phyloP scores from a whole-genome alignment of 2,113 vertebrate species.

The Ascaphus truei region DNA sequence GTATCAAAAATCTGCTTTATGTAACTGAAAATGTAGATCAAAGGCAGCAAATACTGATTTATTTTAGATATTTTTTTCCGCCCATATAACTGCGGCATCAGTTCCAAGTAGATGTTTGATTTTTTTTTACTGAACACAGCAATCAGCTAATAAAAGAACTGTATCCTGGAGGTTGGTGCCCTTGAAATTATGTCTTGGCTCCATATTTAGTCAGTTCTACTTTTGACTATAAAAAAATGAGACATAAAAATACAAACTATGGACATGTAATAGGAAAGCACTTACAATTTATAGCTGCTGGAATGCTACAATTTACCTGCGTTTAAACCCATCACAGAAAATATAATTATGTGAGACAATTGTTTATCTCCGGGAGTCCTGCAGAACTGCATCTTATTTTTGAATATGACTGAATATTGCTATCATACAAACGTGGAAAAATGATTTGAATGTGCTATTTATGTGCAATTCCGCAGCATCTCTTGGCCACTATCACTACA shows the following conservation, averaged over 20 bases:
- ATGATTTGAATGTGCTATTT: neutral
- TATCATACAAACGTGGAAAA: neutral
- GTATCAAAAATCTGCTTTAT: no score
- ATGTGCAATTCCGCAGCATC: neutral
- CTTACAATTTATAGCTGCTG: neutral
- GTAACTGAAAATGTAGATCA: no score
- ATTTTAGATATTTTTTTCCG: no score
- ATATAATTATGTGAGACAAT: constrained; percentile 6
- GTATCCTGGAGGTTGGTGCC: neutral
- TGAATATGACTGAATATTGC: neutral
- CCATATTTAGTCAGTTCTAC: neutral
- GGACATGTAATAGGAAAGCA: neutral
- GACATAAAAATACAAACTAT: neutral
- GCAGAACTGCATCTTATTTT: neutral
- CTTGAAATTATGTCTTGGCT: neutral
- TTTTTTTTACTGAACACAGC: neutral
- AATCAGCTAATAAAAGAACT: neutral
- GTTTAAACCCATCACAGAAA: neutral
- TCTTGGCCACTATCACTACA: no score
- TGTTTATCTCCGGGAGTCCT: neutral
- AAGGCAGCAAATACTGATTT: no score
- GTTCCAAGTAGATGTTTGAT: no score
- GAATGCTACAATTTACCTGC: neutral
- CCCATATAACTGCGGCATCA: no score
- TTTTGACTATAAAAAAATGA: neutral